A percentile compares a stretch with the other conserved stretches of the same genome.
These are phyloP conservation scores for Pseudomyrmex dendroicus DNA, from an alignment of 1,140 invertebrate genomes.

Conservation along the genomic window DNA sequence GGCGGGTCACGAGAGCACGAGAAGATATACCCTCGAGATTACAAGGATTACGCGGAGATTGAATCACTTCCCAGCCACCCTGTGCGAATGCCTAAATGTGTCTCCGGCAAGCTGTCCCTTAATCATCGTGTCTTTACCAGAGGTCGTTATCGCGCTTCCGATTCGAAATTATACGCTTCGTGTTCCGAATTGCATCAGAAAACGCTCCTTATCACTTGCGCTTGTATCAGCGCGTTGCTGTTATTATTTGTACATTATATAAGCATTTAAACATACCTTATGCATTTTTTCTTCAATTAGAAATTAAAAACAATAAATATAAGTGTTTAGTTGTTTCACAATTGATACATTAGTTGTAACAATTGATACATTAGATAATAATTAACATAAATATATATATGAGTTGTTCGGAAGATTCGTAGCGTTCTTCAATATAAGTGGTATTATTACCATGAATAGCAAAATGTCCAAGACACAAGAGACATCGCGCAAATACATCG, in stretches of 20 bases:
- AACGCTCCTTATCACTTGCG: conserved; percentile 16
- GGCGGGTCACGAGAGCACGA: conserved; percentile 61
- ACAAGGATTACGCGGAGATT: conserved; percentile 81
- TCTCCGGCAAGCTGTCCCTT: conserved; percentile 68
- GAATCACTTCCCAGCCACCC: conserved; percentile 81
- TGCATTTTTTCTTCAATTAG: neutral
- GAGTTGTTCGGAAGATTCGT: too few relatives aligned
- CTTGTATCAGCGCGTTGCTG: too few relatives aligned
- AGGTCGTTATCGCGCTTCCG: conserved; percentile 58
- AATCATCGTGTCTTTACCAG: conserved; percentile 67
- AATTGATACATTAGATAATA: too few relatives aligned
- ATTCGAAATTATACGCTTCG: conserved; percentile 58
- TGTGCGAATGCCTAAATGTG: conserved; percentile 74
- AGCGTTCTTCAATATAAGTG: too few relatives aligned
- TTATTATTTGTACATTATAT: neutral
- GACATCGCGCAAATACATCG: too few relatives aligned
- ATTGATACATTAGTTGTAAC: too few relatives aligned
- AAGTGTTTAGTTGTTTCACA: too few relatives aligned
- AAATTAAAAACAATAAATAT: neutral
- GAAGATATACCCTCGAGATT: conserved; percentile 80
- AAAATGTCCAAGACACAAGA: too few relatives aligned
- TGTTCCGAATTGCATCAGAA: conserved; percentile 48
- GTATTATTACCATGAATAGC: too few relatives aligned
- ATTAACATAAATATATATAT: too few relatives aligned
- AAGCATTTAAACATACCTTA: too few relatives aligned